Evolutionary conservation across 2,797 vertebrate species (phyloP).

Genomic region (Artibeus jamaicensis): DNA sequence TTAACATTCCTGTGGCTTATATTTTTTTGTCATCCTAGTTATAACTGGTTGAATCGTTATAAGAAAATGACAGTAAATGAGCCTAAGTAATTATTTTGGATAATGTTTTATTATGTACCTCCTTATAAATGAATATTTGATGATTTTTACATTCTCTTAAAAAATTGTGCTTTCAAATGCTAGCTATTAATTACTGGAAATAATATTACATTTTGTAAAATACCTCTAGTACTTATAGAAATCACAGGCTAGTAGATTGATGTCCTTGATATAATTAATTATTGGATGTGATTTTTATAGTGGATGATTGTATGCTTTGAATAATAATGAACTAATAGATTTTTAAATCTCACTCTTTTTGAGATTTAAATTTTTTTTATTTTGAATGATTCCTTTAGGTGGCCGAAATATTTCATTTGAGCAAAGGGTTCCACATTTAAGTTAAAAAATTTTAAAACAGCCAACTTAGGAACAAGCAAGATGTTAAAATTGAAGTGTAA

Average conservation of each 20-base stretch:
- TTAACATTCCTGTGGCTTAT: not conserved
- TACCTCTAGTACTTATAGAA: not conserved
- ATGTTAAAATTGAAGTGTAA: not conserved
- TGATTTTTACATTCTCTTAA: not conserved
- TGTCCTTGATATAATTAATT: not conserved
- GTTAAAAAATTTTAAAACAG: not conserved
- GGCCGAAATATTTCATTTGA: constrained; percentile 4
- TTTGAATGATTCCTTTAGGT: not conserved
- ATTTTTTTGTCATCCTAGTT: constrained; percentile 4
- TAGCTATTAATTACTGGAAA: not conserved
- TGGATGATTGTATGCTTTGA: not conserved
- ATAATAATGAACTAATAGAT: not conserved
- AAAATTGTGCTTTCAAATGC: not conserved
- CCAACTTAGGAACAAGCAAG: not conserved
- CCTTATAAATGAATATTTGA: not conserved
- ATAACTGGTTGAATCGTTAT: constrained; percentile 37
- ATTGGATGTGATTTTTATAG: not conserved
- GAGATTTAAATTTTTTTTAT: not conserved
- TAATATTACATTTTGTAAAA: not conserved
- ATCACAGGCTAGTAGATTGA: not conserved
- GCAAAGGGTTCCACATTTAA: not conserved
- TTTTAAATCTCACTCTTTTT: not conserved
- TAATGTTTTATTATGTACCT: not conserved
- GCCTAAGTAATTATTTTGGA: not conserved
- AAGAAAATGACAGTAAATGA: constrained; percentile 9